Base-by-base conservation (phyloP, 2,888 invertebrate genomes). In the Cryptus viduatorius region DNA sequence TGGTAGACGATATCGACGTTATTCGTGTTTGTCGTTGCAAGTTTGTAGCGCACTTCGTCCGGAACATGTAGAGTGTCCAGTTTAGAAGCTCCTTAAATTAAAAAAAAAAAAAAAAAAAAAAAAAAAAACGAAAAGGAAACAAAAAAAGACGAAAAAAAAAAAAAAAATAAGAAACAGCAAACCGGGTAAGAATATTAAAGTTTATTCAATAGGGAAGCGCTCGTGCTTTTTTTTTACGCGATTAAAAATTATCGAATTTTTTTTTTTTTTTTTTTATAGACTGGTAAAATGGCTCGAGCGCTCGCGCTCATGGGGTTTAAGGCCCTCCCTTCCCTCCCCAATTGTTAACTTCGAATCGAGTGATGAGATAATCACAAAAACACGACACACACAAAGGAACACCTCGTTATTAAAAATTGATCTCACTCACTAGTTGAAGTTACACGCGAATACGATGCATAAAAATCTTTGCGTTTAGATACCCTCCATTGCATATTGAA, bases 41-140 rank as follows among this genome's bases (percentile, higher is more conserved):
- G 72, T 80, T 79, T 65, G 24, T 84, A 48, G 61, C 50, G 42
- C 75, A 37, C 56, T 76, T 46, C 19, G 75, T 65, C 48, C 48
- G 44, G 59, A 77, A 72, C 61, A 64, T 65, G 56, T 69, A 77
- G 87, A 88, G 86, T 87, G 83, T 80, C 88, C 88, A 84, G 90
- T 91, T 91, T 89, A 88, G 85, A 90, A 90, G 90, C 90, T 91
- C 90, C 86, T 90, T 89, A 90, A 90, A 87, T 90, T 89, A 87
- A 90, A 82, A 77, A 24, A 68, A 64, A 65, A 16, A 76, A 64
- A 76, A 31, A 53, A 64, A 73, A 46, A 79, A 53, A 37, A 12
- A 19, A 64, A 56, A 48, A 42, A 44, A 71, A 16, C 19, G 2
- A 24, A 24, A 2, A 24, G 24, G 24, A 2, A 37, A 78, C 61